Percentiles rank a stretch among this genome's conserved stretches.
phyloP scores from a whole-genome alignment of 2,888 invertebrate genomes.

The Spicauda simplicius region DNA sequence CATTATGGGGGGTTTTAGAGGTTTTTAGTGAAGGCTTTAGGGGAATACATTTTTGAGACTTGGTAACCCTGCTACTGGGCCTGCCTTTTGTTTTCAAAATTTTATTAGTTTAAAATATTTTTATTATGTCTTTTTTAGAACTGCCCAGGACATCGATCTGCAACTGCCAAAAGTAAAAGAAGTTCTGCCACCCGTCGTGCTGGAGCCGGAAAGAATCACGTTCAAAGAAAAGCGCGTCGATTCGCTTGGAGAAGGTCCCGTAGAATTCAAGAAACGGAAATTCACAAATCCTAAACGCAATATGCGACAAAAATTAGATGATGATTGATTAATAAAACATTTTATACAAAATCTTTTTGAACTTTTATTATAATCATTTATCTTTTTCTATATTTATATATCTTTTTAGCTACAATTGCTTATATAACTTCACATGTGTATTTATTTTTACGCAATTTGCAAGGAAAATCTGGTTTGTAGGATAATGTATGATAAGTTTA shows the following conservation, averaged over 20 bases:
- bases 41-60: no score
- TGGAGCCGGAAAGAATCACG: conserved; percentile 72
- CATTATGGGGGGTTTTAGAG: no score
- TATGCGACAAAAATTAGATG: conserved; percentile 86
- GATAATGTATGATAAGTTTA: no score
- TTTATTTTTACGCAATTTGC: no score
- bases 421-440: no score
- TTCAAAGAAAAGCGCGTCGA: conserved; percentile 87
- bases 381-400: no score
- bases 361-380: no score
- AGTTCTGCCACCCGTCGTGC: conserved; percentile 74
- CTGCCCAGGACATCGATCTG: conserved; percentile 84
- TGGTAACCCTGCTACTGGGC: no score
- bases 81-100: no score
- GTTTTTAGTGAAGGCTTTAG: no score
- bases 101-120: neutral
- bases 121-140: conserved; percentile 39
- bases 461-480: no score
- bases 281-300: conserved; percentile 85
- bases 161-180: conserved; percentile 87
- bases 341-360: neutral
- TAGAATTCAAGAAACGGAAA: conserved; percentile 90
- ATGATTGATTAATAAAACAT: conserved; percentile 71
- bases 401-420: no score
- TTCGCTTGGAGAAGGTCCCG: conserved; percentile 79